These are phyloP conservation scores for Reticulitermes speratus DNA, from an alignment of 1,140 invertebrate species.

Conservation along the genomic window DNA sequence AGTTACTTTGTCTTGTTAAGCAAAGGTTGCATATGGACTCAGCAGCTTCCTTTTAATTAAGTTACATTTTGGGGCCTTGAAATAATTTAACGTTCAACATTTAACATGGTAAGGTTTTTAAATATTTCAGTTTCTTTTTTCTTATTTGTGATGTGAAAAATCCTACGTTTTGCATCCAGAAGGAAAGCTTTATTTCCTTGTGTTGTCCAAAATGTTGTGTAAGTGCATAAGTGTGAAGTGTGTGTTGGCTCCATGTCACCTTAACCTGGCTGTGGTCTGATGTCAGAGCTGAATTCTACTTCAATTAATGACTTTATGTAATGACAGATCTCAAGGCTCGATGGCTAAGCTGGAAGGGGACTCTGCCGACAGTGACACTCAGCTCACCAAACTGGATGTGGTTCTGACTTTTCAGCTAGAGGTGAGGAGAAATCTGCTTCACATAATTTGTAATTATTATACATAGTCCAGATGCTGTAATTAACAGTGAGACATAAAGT, in stretches of 20 bases:
- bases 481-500: too few relatives aligned
- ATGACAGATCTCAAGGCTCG: conserved; percentile 83
- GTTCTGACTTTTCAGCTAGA: conserved; percentile 95
- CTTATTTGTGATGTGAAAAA: background rate
- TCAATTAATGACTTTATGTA: conserved; percentile 14
- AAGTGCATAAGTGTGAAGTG: conserved; percentile 6
- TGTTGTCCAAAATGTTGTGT: background rate
- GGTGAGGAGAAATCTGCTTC: conserved; percentile 56
- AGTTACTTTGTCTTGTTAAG: background rate
- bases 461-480: too few relatives aligned
- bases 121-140: background rate
- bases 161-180: background rate
- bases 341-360: conserved; percentile 90
- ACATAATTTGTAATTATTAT: too few relatives aligned
- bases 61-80: background rate
- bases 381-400: conserved; percentile 94
- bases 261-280: background rate
- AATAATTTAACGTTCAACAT: background rate
- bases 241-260: background rate
- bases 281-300: background rate
- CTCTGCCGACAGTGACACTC: conserved; percentile 85
- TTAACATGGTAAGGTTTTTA: background rate
- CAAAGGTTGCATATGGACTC: background rate
- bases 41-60: background rate
- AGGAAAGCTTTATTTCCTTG: background rate